Percentiles rank a stretch among this genome's conserved stretches.
Conservation (phyloP, 2,113 vertebrate genomes). For the Heterocephalus glaber region DNA sequence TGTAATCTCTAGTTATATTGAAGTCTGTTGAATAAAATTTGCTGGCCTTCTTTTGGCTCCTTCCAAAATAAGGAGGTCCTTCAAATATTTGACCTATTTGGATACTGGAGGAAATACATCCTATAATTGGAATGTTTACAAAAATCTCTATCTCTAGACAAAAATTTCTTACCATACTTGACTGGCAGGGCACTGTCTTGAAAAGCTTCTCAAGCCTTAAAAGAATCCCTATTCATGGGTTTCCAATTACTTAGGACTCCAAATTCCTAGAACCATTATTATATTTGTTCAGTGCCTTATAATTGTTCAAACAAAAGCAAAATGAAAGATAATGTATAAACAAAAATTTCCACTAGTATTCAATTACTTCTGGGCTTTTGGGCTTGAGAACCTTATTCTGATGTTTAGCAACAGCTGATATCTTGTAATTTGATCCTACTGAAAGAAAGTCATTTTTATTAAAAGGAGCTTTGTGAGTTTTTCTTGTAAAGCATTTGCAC, state of each 20-base stretch:
- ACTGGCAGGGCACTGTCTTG: not conserved
- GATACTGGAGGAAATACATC: not conserved
- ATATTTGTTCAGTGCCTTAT: not conserved
- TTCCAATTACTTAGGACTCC: not conserved
- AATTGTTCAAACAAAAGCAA: not conserved
- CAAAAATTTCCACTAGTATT: not conserved
- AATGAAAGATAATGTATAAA: not conserved
- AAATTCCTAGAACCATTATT: not conserved
- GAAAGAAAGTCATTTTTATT: conserved; percentile 20
- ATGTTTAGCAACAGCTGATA: not conserved
- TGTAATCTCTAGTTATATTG: not conserved
- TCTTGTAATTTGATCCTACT: not conserved
- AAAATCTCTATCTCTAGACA: not conserved
- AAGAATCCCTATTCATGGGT: not conserved
- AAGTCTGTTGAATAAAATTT: not conserved
- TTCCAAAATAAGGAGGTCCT: not conserved
- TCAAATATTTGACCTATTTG: not conserved
- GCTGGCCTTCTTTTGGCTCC: not conserved
- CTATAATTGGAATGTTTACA: not conserved
- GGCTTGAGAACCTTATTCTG: not conserved
- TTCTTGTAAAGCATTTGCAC: not conserved
- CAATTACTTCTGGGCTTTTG: not conserved
- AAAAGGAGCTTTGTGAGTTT: not conserved
- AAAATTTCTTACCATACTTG: not conserved
- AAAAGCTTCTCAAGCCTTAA: not conserved